Base-by-base conservation (phyloP, 2,888 invertebrate species). In the Ormia ochracea region DNA sequence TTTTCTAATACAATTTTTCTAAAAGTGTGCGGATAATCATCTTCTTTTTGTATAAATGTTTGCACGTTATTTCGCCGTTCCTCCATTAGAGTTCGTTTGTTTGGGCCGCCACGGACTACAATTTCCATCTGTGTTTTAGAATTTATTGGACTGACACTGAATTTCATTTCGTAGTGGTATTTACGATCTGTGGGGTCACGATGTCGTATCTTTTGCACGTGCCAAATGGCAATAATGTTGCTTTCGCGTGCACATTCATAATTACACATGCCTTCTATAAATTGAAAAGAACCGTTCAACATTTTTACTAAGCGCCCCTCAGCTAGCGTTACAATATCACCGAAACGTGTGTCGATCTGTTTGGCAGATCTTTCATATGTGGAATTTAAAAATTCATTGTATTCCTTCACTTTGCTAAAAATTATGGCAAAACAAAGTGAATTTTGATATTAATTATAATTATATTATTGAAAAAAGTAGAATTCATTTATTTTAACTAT, bases 201-300 rank as follows among this genome's bases (percentile, higher is more conserved):
- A 86, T 94, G 94, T 45, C 94, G 89, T 63, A 93, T 91, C 63
- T 94, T 91, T 87, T 93, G 93, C 3, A 94, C 93, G 0, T 92
- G 92, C 94, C 94, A 94, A 70, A 93, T 87, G 0, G 94, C 94
- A 84, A 92, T 90, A 4, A 93, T 90, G 70, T 88, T 87, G 84
- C 88, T 87, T 56, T 89, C 88, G 4, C 84, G 81, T 9, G 86
- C 86, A 48, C 83, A 74, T n/a, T 43, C 76, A 61, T 80, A 78
- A 52, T 81, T 78, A 76, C 86, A 84, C n/a, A 61, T 48, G 9
- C 87, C 88, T 82, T 93, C 92, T 0, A 91, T 88, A 84, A 94
- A 94, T 43, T 91, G 89, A 83, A 90, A 93, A 0, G 92, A 91
- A 12, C 81, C 80, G 73, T 85, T 85, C 0, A 87, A 86, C 19